Evolutionary conservation across 2,113 vertebrate species (phyloP).

Genomic region (Brachionichthys hirsutus): DNA sequence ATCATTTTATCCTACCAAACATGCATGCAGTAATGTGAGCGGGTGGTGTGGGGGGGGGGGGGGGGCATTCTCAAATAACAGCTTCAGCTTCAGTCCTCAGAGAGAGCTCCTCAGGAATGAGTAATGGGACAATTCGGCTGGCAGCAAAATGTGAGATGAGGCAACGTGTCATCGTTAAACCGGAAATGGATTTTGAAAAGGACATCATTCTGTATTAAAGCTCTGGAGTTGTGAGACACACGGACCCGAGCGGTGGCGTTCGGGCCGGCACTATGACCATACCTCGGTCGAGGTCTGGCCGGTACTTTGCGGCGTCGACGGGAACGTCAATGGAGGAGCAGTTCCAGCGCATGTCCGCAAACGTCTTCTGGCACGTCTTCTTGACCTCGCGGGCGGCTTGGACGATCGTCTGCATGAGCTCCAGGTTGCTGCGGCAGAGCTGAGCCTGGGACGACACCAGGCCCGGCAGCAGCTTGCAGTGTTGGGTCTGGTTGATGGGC

Average conservation of each 20-base stretch:
- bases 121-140: conserved; percentile 5
- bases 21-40: background rate
- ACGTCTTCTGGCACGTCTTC: conserved; percentile 93
- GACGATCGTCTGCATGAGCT: conserved; percentile 95
- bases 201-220: conserved; percentile 3
- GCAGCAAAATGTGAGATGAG: conserved; percentile 12
- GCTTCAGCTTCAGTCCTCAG: background rate
- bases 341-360: conserved; percentile 97
- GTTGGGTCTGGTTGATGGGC: conserved; percentile 92
- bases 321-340: conserved; percentile 92
- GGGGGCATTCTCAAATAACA: conserved; percentile 7
- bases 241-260: background rate
- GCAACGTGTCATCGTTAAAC: conserved; percentile 13
- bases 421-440: conserved; percentile 95
- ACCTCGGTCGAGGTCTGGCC: conserved; percentile 97
- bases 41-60: background rate
- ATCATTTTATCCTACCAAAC: conserved; percentile 9
- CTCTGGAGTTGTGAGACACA: background rate
- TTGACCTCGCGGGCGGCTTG: conserved; percentile 90
- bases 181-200: background rate
- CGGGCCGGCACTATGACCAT: conserved; percentile 10
- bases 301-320: conserved; percentile 85
- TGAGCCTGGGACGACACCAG: conserved; percentile 94
- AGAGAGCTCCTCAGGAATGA: background rate
- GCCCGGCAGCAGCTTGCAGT: conserved; percentile 93